Conservation (phyloP, 2,113 vertebrate species). For the Alligator mississippiensis region DNA sequence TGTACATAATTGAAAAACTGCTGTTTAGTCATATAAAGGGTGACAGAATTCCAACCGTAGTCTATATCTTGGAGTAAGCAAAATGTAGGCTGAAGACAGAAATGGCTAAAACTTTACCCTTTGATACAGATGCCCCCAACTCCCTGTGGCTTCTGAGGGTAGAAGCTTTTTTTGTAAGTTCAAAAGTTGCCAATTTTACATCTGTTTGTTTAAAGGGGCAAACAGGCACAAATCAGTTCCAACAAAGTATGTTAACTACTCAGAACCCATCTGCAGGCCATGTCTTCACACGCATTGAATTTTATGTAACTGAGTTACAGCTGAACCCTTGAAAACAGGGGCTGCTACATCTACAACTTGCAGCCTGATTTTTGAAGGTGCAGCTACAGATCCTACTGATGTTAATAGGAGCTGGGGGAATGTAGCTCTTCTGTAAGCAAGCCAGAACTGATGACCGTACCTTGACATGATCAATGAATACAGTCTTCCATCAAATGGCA, state of each 20-base stretch:
- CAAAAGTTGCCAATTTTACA: no score
- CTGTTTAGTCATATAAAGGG: no score
- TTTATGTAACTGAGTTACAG: rapidly evolving
- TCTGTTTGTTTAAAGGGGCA: no score
- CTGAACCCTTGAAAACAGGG: background rate
- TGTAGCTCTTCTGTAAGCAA: background rate
- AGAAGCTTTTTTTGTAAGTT: no score
- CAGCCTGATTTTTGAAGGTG: background rate
- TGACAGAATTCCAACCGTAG: no score
- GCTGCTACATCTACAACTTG: background rate
- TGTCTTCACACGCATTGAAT: background rate
- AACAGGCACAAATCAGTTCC: no score
- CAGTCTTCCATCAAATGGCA: background rate
- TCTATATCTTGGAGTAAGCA: no score
- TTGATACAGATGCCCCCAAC: no score
- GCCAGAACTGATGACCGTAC: background rate
- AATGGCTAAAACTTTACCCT: no score
- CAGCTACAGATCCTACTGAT: background rate
- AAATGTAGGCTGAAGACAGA: no score
- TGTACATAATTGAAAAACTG: no score
- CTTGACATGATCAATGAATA: background rate
- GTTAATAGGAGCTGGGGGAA: background rate
- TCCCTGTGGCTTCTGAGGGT: no score
- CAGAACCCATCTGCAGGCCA: background rate
- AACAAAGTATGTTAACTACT: background rate